Evolutionary conservation across 2,888 invertebrate genomes (phyloP), one percentile per base, ranked within the genome.

Genomic region (Drepana falcataria): DNA sequence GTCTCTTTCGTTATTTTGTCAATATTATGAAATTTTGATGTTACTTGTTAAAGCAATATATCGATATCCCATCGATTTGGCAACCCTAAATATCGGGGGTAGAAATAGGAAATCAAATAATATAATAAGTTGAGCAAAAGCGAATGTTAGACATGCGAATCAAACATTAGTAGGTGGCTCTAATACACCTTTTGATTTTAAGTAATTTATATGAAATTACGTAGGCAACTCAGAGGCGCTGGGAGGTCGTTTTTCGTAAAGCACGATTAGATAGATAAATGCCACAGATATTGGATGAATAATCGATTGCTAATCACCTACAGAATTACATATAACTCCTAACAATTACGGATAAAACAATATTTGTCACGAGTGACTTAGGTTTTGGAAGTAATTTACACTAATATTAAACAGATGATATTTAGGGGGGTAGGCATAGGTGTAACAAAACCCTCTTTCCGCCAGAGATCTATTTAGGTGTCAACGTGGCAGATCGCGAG

Each of bases 131-230:
- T 81, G 80, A 69, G 79, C 75, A 77, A 81, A 79, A 72, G 76
- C 75, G 72, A 65, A 69, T 66, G 77, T 69, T 64, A 66, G 79
- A 81, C 90, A 91, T 91, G 91, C 91, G 79, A 91, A 89, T 84
- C 81, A 75, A 68, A 77, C 89, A 90, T 91, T 91, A 91, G 84
- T 66, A 53, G 54, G 68, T 70, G 70, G 60, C 63, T 67, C 74
- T 84, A 85, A 87, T 87, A 85, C 83, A 81, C 86, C 82, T 87
- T 88, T 88, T 87, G 88, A 87, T 91, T 91, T 90, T 85, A 87
- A 87, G 87, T 87, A 87, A 89, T 88, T 87, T 89, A 85, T 83
- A 83, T 81, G 80, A 81, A 84, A 82, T 85, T 85, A 85, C 75
- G 81, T 73, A 78, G 81, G 77, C 79, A 81, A 79, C 64, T 78